Evolutionary conservation across 2,888 invertebrate genomes (phyloP).

Genomic region (Pheosia tremula): DNA sequence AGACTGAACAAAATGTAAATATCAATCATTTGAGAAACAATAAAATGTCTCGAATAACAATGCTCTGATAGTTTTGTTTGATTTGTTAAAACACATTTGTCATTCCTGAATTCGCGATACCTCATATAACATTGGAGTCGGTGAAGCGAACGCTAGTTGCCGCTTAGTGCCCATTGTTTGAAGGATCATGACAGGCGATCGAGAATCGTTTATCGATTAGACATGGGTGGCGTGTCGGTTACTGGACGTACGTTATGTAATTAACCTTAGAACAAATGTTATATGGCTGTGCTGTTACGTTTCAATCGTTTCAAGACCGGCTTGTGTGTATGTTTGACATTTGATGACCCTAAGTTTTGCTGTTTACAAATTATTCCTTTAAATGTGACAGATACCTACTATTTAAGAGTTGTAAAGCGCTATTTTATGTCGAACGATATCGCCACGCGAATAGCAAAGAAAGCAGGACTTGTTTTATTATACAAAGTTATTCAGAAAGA

Average conservation of each 20-base stretch:
- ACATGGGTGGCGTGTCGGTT: constrained; percentile 39
- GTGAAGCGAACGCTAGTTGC: constrained; percentile 35
- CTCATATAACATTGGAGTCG: constrained; percentile 38
- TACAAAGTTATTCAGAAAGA: no score
- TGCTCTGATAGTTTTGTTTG: constrained; percentile 6
- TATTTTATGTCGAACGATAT: no score
- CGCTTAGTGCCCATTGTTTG: constrained; percentile 55
- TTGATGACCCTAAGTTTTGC: no score
- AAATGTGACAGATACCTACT: no score
- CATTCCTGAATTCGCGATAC: constrained; percentile 31
- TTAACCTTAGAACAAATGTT: constrained; percentile 40
- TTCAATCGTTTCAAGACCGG: not conserved
- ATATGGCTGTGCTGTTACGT: constrained; percentile 24
- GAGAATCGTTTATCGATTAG: constrained; percentile 45
- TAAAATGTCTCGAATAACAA: constrained; percentile 12
- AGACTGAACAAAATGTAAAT: not conserved
- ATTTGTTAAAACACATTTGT: constrained; percentile 4
- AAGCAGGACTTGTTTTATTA: no score
- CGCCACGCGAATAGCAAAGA: no score
- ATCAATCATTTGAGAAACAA: not conserved
- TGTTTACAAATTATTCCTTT: no score
- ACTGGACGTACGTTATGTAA: constrained; percentile 30
- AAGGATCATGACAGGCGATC: constrained; percentile 46
- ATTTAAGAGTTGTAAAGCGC: no score
- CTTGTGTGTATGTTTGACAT: constrained; percentile 7